These are phyloP conservation scores for Tholera decimalis DNA, from an alignment of 2,888 invertebrate genomes.

Conservation along the genomic window DNA sequence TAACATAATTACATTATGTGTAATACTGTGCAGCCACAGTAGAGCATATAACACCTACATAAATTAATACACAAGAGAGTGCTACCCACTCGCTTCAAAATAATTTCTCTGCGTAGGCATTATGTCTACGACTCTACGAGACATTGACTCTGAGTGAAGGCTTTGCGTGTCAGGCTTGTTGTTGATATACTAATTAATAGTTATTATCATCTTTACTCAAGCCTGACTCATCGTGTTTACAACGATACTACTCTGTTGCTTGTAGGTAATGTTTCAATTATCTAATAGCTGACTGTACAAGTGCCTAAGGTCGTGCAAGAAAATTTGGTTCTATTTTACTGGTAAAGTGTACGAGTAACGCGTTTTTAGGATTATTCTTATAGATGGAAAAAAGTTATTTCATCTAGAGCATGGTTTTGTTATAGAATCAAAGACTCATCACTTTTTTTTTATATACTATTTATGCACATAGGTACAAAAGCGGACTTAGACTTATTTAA, in stretches of 20 bases:
- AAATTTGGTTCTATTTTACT: not conserved
- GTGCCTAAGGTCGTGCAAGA: not conserved
- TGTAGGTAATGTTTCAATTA: conserved; percentile 23
- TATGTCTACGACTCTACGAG: conserved; percentile 39
- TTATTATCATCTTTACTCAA: conserved; percentile 41
- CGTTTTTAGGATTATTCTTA: no score
- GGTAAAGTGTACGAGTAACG: not conserved
- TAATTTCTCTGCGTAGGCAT: conserved; percentile 42
- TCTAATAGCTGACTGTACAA: not conserved
- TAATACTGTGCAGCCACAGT: not conserved
- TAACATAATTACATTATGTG: conserved; percentile 12
- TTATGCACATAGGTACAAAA: no score
- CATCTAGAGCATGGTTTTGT: no score
- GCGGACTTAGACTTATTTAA: not conserved
- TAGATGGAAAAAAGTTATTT: no score
- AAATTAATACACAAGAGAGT: conserved; percentile 29
- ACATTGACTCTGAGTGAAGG: conserved; percentile 45
- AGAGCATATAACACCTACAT: conserved; percentile 22
- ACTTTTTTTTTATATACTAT: no score
- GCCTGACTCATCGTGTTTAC: conserved; percentile 22
- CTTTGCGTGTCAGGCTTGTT: conserved; percentile 49
- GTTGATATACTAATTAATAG: conserved; percentile 53
- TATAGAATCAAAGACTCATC: not conserved
- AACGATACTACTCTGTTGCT: conserved; percentile 19
- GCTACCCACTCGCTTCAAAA: conserved; percentile 28